Evolutionary conservation across 2,888 invertebrate genomes (phyloP), one percentile per base, ranked within the genome.

Genomic region (Lasioglossum morio): DNA sequence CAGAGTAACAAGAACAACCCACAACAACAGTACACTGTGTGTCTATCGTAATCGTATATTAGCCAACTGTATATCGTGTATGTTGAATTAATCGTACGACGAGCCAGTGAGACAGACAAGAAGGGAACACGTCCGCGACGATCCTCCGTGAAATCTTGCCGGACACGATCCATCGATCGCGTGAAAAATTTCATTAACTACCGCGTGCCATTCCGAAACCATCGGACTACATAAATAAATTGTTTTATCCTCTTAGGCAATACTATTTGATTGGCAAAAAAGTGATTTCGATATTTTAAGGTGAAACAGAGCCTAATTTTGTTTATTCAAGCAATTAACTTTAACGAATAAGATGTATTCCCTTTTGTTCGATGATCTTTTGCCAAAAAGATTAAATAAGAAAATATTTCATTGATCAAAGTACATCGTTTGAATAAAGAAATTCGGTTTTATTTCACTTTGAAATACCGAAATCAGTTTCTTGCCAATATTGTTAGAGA

Each of bases 11-110:
- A 48, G 48, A 46, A 37, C 19, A 19, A 69, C 43, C 69, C 30
- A 53, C 30, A 30, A 69, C 72, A 72, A 76, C 70, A 80, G 81
- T 70, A 79, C 83, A 60, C 70, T 88, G 69, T 86, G 81, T 88
- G 84, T 88, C 88, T 88, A 88, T 88, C 81, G 82, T 88, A 86
- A 88, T 88, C 82, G 79, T 88, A 78, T 82, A 82, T 88, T 88
- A 86, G 80, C 75, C 86, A 77, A 84, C 63, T 81, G 82, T 88
- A 82, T 78, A 87, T 78, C 73, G 60, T 79, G 77, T 81, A 82
- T 70, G 73, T 79, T 72, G 63, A 78, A 75, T 76, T 79, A 81
- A 74, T 66, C 43, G 75, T 80, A 80, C 72, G 72, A 40, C 30
- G 40, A 72, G 72, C 27, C 40, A 53, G n/a, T 53, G 57, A 37